Percentiles rank a stretch among this genome's conserved stretches.
Evolutionary conservation across 2,888 invertebrate species (phyloP).

Genomic region (Urechis unicinctus): DNA sequence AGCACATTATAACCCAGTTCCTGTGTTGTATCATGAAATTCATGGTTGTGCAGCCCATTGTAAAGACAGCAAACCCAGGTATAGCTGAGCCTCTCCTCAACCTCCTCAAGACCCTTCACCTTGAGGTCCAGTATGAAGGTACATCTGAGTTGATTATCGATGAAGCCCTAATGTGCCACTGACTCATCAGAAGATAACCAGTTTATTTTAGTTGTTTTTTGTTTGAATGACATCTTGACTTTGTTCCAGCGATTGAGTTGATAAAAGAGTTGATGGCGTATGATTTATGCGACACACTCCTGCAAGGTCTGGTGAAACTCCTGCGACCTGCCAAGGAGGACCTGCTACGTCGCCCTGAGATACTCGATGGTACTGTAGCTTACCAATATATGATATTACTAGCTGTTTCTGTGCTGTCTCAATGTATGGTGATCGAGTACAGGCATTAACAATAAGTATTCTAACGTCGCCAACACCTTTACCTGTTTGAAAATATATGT

Average conservation of each 20-base stretch:
- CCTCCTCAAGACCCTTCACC: slow-evolving; percentile 44
- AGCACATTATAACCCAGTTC: too few relatives aligned
- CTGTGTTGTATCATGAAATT: too few relatives aligned
- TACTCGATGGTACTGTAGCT: slow-evolving; percentile 32
- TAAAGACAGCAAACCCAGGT: slow-evolving; percentile 39
- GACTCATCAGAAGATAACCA: background rate
- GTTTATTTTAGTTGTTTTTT: background rate
- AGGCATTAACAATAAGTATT: too few relatives aligned
- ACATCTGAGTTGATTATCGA: slow-evolving; percentile 5
- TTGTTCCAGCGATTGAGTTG: slow-evolving; percentile 43
- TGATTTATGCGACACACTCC: slow-evolving; percentile 32
- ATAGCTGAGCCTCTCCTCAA: slow-evolving; percentile 47
- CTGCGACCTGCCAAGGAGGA: slow-evolving; percentile 43
- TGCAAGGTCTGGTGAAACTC: slow-evolving; percentile 39
- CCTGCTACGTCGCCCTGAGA: slow-evolving; percentile 31
- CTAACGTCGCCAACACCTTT: too few relatives aligned
- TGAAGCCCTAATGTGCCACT: background rate
- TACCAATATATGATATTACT: too few relatives aligned
- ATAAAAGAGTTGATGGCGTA: slow-evolving; percentile 48
- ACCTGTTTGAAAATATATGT: background rate
- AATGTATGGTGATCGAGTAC: too few relatives aligned
- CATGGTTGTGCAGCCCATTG: slow-evolving; percentile 40
- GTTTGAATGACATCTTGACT: too few relatives aligned
- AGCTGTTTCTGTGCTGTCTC: too few relatives aligned
- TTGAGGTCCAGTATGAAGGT: slow-evolving; percentile 52